These are phyloP conservation scores for Drosophila orosa DNA, from an alignment of 1,140 invertebrate genomes.

Conservation along the genomic window DNA sequence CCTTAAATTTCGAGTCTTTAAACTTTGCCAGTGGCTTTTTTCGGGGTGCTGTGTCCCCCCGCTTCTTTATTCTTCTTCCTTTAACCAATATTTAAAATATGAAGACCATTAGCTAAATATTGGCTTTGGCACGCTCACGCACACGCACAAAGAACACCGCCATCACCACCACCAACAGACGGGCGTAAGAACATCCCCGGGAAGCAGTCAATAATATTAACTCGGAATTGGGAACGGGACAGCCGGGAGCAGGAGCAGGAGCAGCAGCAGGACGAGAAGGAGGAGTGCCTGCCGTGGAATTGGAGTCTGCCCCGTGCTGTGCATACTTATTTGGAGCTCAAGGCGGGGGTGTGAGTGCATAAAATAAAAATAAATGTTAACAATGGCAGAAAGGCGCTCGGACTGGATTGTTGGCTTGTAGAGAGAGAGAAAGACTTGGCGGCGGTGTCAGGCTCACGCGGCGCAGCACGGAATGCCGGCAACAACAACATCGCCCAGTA, in stretches of 20 bases:
- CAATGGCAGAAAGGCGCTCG: constrained; percentile 76
- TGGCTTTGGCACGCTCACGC: constrained; percentile 78
- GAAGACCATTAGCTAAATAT: constrained; percentile 83
- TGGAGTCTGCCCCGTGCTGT: constrained; percentile 71
- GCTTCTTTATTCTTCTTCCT: neutral
- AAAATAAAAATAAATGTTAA: constrained; percentile 82
- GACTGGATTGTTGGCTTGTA: constrained; percentile 47
- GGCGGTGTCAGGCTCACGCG: constrained; percentile 70
- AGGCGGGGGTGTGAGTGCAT: constrained; percentile 67
- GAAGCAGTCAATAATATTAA: constrained; percentile 80
- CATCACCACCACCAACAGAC: too few species aligned
- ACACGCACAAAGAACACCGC: constrained; percentile 27
- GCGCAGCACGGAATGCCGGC: constrained; percentile 65
- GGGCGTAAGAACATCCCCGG: constrained; percentile 32
- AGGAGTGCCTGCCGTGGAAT: constrained; percentile 23
- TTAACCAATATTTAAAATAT: constrained; percentile 78
- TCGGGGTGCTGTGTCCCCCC: neutral
- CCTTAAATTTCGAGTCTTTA: constrained; percentile 37
- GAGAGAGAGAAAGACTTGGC: constrained; percentile 8
- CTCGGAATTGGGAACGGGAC: constrained; percentile 45
- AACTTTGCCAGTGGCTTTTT: constrained; percentile 35
- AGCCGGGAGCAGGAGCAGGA: constrained; percentile 19
- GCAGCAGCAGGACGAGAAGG: constrained; percentile 12
- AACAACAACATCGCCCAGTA: constrained; percentile 42
- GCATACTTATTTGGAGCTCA: constrained; percentile 81